Base-by-base conservation (phyloP, 2,888 invertebrate genomes). In the Choreutis nemorana region DNA sequence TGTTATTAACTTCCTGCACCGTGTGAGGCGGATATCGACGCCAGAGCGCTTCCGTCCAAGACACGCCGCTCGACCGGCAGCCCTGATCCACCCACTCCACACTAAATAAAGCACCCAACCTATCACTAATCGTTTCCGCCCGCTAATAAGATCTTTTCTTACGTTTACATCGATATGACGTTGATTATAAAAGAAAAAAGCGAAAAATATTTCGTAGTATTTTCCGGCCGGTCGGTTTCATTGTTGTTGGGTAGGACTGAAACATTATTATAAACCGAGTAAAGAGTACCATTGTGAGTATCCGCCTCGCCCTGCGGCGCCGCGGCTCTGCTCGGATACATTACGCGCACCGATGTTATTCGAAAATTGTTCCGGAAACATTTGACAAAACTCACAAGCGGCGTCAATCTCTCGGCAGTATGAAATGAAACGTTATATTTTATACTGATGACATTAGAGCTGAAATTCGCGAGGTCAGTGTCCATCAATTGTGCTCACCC, bases 1-100 rank as follows among this genome's bases (percentile, higher is more conserved):
- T 58, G 61, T 65, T 67, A 67, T 67, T 63, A 63, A 55, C 56
- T 63, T 66, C 61, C 64, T 40, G 44, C 43, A 40, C 41, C 45
- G 45, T 38, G 33, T 46, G 44, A 42, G 42, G 60, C 66, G 70
- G 68, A 71, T 60, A 66, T 70, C 59, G 61, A 57, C 51, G 46
- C 48, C 49, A 39, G 33, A 31, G 22, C 28, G 26, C 32, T 36
- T 40, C 36, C 34, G 34, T 15, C 24, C n/a, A 25, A 28, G 29
- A 22, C 36, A 24, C 25, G 20, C 14, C 30, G 31, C 20, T 22
- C 23, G 6, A 9, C 23, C 23, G n/a, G n/a, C n/a, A n/a, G n/a
- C 15, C 14, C 10, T 14, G n/a, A 8, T 14, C n/a, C 26, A 9
- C 26, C 15, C 8, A 26, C 23, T 11, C 15, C n/a, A 15, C 15